phyloP scores from a whole-genome alignment of 2,113 vertebrate genomes.

The Sorex araneus region DNA sequence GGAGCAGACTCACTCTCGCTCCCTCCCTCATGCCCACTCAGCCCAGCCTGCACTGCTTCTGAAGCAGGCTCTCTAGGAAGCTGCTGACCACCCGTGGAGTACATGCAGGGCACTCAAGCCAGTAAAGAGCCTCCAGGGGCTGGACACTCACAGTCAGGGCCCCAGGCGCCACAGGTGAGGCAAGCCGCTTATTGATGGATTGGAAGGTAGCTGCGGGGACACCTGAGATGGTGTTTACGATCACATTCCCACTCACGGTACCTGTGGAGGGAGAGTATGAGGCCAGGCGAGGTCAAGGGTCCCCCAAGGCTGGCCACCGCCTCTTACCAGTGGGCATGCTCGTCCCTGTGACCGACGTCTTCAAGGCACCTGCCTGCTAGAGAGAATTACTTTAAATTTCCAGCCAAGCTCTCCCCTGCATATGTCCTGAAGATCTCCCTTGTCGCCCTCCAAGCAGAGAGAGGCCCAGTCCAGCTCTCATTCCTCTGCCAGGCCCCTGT shows the following conservation, averaged over 20 bases:
- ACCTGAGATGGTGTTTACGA: slow-evolving; percentile 96
- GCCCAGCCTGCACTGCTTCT: too few relatives aligned
- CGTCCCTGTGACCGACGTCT: slow-evolving; percentile 94
- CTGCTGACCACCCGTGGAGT: too few relatives aligned
- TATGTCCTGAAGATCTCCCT: background rate
- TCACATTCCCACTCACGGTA: slow-evolving; percentile 96
- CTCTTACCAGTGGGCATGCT: slow-evolving; percentile 95
- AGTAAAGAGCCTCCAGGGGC: accelerated
- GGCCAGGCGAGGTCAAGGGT: accelerated
- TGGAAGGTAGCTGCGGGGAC: slow-evolving; percentile 95
- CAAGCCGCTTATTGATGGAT: slow-evolving; percentile 95
- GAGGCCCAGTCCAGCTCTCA: background rate
- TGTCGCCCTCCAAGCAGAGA: too few relatives aligned
- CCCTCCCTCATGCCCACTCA: too few relatives aligned
- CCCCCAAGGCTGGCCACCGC: accelerated
- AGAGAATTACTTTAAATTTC: slow-evolving; percentile 59
- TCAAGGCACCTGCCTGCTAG: slow-evolving; percentile 95
- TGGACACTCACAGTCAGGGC: slow-evolving; percentile 92
- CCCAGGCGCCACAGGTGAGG: slow-evolving; percentile 93
- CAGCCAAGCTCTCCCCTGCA: too few relatives aligned
- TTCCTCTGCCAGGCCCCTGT: too few relatives aligned
- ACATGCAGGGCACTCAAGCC: accelerated
- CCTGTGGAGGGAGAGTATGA: slow-evolving; percentile 86
- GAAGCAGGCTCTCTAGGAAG: too few relatives aligned
- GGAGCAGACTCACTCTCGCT: too few relatives aligned